Percentiles rank a stretch among this genome's conserved stretches.
Conservation (phyloP, 1,140 invertebrate species). For the Tetragonula clypearis region DNA sequence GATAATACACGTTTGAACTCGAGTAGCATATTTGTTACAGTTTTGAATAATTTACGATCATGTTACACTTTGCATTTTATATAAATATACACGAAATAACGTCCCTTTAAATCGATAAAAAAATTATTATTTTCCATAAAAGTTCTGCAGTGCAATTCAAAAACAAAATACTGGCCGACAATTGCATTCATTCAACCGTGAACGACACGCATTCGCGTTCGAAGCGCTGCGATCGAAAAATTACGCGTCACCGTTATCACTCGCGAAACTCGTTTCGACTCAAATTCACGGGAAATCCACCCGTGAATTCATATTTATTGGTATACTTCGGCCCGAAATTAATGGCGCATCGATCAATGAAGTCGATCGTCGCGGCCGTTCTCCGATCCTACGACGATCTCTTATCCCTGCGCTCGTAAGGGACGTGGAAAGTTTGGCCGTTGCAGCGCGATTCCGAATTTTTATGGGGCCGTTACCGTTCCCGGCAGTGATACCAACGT, state of each 20-base stretch:
- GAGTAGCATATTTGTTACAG: not conserved
- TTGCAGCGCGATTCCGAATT: constrained; percentile 74
- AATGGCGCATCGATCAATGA: constrained; percentile 15
- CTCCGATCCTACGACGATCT: not conserved
- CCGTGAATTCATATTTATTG: not conserved
- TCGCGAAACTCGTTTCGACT: not conserved
- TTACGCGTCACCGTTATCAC: not conserved
- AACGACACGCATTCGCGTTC: not conserved
- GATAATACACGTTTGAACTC: not conserved
- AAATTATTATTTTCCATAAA: not conserved
- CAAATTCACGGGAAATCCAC: not conserved
- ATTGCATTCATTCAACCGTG: not conserved
- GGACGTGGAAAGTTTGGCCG: constrained; percentile 71
- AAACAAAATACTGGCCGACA: not conserved
- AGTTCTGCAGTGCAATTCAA: not conserved
- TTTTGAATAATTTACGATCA: not conserved
- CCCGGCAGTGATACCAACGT: constrained; percentile 58
- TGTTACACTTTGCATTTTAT: not conserved
- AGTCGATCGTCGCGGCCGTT: not conserved
- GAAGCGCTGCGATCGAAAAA: not conserved
- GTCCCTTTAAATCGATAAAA: not conserved
- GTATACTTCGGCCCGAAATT: constrained; percentile 3
- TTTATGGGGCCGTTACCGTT: constrained; percentile 77
- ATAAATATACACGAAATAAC: not conserved
- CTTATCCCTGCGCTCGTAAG: constrained; percentile 58